These are phyloP conservation scores for Apolygus lucorum DNA, from an alignment of 1,140 invertebrate species.

Conservation along the genomic window DNA sequence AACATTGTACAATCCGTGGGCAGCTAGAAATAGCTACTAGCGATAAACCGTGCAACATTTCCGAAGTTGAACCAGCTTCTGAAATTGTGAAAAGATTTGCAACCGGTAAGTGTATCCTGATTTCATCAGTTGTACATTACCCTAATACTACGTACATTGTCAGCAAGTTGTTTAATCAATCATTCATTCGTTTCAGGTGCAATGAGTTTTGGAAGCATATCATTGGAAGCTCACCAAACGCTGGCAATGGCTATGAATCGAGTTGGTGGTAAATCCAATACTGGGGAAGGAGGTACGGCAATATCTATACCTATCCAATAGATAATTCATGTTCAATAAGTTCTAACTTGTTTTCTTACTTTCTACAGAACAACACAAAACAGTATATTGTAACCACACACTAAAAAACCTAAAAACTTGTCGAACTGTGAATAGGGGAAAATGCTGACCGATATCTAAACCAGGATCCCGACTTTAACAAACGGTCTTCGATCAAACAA, in stretches of 20 bases:
- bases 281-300: conserved; percentile 57
- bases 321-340: not conserved
- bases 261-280: conserved; percentile 64
- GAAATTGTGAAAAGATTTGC: conserved; percentile 91
- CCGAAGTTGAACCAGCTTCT: conserved; percentile 83
- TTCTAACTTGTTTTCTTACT: not conserved
- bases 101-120: conserved; percentile 42
- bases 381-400: not conserved
- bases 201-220: conserved; percentile 91
- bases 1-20: conserved; percentile 82
- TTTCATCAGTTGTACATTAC: not conserved
- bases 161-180: not conserved
- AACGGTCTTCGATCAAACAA: conserved; percentile 75
- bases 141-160: not conserved
- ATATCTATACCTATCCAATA: not conserved
- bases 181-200: conserved; percentile 47
- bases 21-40: conserved; percentile 76
- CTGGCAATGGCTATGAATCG: conserved; percentile 95
- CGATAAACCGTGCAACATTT: conserved; percentile 67
- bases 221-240: conserved; percentile 87
- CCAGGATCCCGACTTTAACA: conserved; percentile 70
- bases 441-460: conserved; percentile 73
- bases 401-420: not conserved
- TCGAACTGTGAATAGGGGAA: conserved; percentile 48
- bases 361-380: not conserved